Base-by-base conservation (phyloP, 2,888 invertebrate genomes). In the Steromphala cineraria region DNA sequence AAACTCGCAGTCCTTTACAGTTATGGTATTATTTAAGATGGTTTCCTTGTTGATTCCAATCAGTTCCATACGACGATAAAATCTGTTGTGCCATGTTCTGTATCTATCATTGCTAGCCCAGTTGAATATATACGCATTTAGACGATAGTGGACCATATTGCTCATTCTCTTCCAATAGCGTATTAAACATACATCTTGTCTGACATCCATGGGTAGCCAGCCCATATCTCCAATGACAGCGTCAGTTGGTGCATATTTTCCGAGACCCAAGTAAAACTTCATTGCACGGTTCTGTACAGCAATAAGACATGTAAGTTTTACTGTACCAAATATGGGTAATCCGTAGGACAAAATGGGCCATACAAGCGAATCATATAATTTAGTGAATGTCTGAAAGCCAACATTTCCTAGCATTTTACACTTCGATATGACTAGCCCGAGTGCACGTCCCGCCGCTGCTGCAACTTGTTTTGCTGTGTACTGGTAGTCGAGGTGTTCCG, bases 311-410 rank as follows among this genome's bases (percentile, higher is more conserved):
- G 67, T 7, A 36, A 17, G 52, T 13, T 77, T 53, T 17, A 53
- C 19, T 28, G 71, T 80, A 2, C 67, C 80, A 67, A 67, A 80
- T 17, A 80, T 53, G n/a, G 80, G 21, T 40, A 52, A 7, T 7
- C 80, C 76, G 19, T 80, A 80, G 52, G 40, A 28, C 15, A 80
- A 53, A 5, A 80, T 53, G 15, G 62, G 17, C 15, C 17, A 67
- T 10, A 67, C 67, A 7, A 62, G 46, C 10, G 67, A 62, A 21
- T 80, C 77, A 77, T 67, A 80, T 5, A 76, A 19, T 77, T 75
- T 67, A n/a, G 80, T 80, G 31, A 36, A 80, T 31, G 53, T 67
- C 10, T 62, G 15, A 53, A 77, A 15, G 53, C 76, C n/a, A 77
- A 46, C 24, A 67, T 67, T 46, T 46, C 46, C 46, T 46, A 46